A percentile compares a stretch with the other conserved stretches of the same genome.
Evolutionary conservation across 2,888 invertebrate species (phyloP).

Genomic region (Ctena decussata): DNA sequence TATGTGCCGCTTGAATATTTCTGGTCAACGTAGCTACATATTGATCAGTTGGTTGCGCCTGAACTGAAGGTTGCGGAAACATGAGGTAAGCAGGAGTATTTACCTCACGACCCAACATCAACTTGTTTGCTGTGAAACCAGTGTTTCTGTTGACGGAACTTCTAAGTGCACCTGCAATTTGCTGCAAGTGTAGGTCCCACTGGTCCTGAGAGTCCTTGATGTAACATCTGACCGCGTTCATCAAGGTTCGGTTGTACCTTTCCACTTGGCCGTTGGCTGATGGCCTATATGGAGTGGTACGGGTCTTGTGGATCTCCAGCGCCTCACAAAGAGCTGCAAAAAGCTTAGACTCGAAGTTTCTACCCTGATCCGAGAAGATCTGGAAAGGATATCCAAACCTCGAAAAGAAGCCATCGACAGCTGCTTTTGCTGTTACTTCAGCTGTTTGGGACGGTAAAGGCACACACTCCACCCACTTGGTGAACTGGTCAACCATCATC

Average conservation of each 20-base stretch:
- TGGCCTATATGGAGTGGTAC: constrained; percentile 49
- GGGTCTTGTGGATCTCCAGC: constrained; percentile 33
- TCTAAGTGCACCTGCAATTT: constrained; percentile 25
- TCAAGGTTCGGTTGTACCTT: constrained; percentile 32
- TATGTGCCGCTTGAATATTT: constrained; percentile 6
- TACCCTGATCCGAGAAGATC: constrained; percentile 25
- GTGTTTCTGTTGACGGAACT: constrained; percentile 18
- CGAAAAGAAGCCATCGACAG: constrained; percentile 43
- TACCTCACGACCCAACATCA: constrained; percentile 28
- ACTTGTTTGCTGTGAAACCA: constrained; percentile 23
- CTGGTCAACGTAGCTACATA: not conserved
- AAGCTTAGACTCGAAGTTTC: constrained; percentile 29
- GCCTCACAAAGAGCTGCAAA: constrained; percentile 24
- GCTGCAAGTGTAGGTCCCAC: constrained; percentile 19
- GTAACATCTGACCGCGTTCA: constrained; percentile 18
- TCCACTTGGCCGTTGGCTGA: constrained; percentile 48
- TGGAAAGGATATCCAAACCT: constrained; percentile 24
- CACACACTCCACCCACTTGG: constrained; percentile 56
- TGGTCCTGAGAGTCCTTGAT: not conserved
- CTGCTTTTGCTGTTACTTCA: constrained; percentile 45
- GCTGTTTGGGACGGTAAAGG: constrained; percentile 52
- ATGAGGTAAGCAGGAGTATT: constrained; percentile 17
- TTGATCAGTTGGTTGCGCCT: not conserved
- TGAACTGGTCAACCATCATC: constrained; percentile 60
- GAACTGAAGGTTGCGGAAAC: not conserved